Percentiles rank a stretch among this genome's conserved stretches.
These are phyloP conservation scores for Selenia dentaria DNA, from an alignment of 2,888 invertebrate species.

Conservation along the genomic window DNA sequence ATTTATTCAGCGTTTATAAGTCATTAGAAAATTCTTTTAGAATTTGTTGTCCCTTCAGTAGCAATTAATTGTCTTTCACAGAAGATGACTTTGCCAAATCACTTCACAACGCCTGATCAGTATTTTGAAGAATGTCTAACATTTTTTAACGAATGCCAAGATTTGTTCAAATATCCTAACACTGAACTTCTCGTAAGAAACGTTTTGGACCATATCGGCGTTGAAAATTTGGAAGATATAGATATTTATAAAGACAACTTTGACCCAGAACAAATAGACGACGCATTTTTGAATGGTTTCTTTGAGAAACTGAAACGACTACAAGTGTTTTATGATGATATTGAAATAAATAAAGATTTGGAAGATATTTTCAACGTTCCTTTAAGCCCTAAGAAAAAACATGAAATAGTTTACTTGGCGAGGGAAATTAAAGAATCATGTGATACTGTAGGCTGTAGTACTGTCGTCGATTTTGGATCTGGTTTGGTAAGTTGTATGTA, in stretches of 20 bases:
- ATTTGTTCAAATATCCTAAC: conserved; percentile 87
- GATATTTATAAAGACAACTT: conserved; percentile 46
- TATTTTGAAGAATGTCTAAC: conserved; percentile 84
- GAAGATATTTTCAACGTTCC: conserved; percentile 44
- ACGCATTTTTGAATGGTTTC: conserved; percentile 49
- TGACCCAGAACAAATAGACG: conserved; percentile 28
- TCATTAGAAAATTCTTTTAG: too few relatives aligned
- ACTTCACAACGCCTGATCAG: conserved; percentile 47
- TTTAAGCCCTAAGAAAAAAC: conserved; percentile 87
- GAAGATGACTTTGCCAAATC: conserved; percentile 60
- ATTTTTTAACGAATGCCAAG: conserved; percentile 85
- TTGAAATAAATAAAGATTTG: conserved; percentile 44
- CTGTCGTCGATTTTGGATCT: conserved; percentile 89
- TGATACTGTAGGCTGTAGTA: conserved; percentile 63
- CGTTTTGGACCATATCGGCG: conserved; percentile 81
- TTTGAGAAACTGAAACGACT: conserved; percentile 48
- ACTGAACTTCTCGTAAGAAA: conserved; percentile 85
- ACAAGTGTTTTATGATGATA: conserved; percentile 37
- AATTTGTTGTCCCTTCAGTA: too few relatives aligned
- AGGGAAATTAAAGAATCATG: conserved; percentile 81
- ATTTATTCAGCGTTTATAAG: too few relatives aligned
- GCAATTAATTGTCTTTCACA: neutral
- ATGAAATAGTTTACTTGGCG: conserved; percentile 88
- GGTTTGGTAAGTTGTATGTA: conserved; percentile 90
- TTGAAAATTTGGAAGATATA: conserved; percentile 47